Base-by-base conservation (phyloP, 2,888 invertebrate species). In the Cantharis rustica region DNA sequence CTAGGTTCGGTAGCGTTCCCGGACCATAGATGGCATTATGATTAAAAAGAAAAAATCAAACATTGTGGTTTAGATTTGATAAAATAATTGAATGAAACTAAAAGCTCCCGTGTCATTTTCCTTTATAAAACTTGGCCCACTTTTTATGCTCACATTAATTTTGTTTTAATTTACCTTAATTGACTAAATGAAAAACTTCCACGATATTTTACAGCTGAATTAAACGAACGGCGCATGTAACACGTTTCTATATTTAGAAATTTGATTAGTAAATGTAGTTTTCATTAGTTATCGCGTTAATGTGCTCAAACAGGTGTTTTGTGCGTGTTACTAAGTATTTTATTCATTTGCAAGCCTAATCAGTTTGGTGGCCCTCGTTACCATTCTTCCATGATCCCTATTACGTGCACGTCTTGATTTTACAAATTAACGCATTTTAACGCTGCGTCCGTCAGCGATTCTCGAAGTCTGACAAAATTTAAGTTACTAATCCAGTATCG, bases 221-320 rank as follows among this genome's bases (percentile, higher is more conserved):
- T 47, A n/a, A 47, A 47, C 47, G 7, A 47, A 47, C 47, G 47
- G 47, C 47, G 47, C 47, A 47, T 47, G 47, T 47, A 47, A n/a
- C 64, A 66, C 17, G 64, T 20, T 66, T 66, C 64, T 72, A 72
- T 68, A 66, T 72, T 72, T 68, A 66, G 72, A 66, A 72, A 66
- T 66, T 66, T 66, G 16, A 72, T 72, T 72, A 72, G 72, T 63
- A 72, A 72, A 72, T 63, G 72, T 72, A 63, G 64, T 27, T 66
- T 66, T 66, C 72, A 66, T 72, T 72, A 66, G 66, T 68, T 20
- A 47, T 16, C 66, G 72, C 23, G 17, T 27, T 72, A 68, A 72
- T 68, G 66, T 68, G 17, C 66, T 26, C 68, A 27, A 72, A 61
- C 72, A 72, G 66, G 72, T 72, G 72, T 66, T 47, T 16, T 68